Conservation (phyloP, 2,113 vertebrate species). For the Thamnaconus septentrionalis region DNA sequence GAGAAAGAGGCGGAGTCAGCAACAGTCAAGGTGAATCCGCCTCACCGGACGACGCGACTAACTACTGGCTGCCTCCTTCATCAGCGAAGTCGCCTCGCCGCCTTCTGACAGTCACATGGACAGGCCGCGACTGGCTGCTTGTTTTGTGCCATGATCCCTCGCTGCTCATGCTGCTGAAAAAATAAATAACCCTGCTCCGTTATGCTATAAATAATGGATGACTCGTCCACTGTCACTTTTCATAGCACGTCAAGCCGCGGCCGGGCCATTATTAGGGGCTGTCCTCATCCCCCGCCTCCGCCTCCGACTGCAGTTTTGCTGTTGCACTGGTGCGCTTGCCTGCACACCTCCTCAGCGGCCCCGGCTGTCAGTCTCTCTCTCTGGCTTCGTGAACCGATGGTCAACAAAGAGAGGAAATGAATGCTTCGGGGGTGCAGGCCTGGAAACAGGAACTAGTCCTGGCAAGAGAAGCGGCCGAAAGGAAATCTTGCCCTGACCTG, state of each 20-base stretch:
- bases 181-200: slow-evolving; percentile 72
- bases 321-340: slow-evolving; percentile 72
- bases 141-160: slow-evolving; percentile 77
- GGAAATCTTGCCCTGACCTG: slow-evolving; percentile 16
- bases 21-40: slow-evolving; percentile 49
- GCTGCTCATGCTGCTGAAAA: slow-evolving; percentile 73
- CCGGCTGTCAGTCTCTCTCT: slow-evolving; percentile 65
- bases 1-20: slow-evolving; percentile 20
- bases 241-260: slow-evolving; percentile 74
- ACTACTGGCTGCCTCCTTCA: slow-evolving; percentile 42
- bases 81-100: slow-evolving; percentile 44
- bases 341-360: slow-evolving; percentile 63
- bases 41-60: slow-evolving; percentile 6
- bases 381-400: slow-evolving; percentile 42
- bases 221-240: slow-evolving; percentile 81
- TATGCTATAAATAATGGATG: slow-evolving; percentile 82
- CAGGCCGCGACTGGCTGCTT: slow-evolving; percentile 75
- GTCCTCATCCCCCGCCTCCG: slow-evolving; percentile 60
- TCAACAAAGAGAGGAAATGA: slow-evolving; percentile 58
- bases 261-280: slow-evolving; percentile 78
- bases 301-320: slow-evolving; percentile 72
- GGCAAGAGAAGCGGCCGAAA: slow-evolving; percentile 13
- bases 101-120: slow-evolving; percentile 72
- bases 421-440: slow-evolving; percentile 30
- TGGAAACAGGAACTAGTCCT: slow-evolving; percentile 35